Base-by-base conservation (phyloP, 2,888 invertebrate species). In the Drosophila neonasuta region DNA sequence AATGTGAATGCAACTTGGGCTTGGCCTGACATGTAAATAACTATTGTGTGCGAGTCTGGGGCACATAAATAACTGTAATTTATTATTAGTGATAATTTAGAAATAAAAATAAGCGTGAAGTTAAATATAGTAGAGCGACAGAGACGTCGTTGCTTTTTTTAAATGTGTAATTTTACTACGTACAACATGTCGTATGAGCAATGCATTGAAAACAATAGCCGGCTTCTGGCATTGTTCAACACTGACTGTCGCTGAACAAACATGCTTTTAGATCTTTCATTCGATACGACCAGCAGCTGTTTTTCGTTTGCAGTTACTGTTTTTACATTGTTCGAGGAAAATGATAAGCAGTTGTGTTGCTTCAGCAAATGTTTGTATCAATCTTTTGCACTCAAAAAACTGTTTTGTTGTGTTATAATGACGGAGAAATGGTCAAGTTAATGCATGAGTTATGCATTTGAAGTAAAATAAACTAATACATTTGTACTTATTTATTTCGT, bases 41-140 rank as follows among this genome's bases (percentile, higher is more conserved):
- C 13, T 49, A 45, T 70, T 50, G 49, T 72, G n/a, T 13, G 13
- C 0, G 17, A 49, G 61, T 44, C 48, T 60, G 44, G 15, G 9
- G 24, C 17, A 48, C 11, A 8, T 30, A 71, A 66, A 72, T 57
- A 29, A 50, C 46, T n/a, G 41, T 48, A 45, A 30, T 20, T 20
- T 55, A 55, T 55, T 55, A 39, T 51, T 44, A 48, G 52, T 9
- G 36, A 3, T 7, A 57, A 41, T 54, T 56, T 42, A 34, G n/a
- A 17, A 10, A 41, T n/a, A 49, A 30, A 10, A 10, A 32, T 9
- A 10, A 1, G 15, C 30, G 1, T 54, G n/a, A n/a, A 17, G 15
- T n/a, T 20, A 30, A 60, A 54, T 32, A 45, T 10, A 64, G 45
- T 34, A 24, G 1, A 36, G 32, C 10, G 17, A 1, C 4, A 7